Conservation (phyloP, 2,888 invertebrate species). For the Apamea monoglypha region DNA sequence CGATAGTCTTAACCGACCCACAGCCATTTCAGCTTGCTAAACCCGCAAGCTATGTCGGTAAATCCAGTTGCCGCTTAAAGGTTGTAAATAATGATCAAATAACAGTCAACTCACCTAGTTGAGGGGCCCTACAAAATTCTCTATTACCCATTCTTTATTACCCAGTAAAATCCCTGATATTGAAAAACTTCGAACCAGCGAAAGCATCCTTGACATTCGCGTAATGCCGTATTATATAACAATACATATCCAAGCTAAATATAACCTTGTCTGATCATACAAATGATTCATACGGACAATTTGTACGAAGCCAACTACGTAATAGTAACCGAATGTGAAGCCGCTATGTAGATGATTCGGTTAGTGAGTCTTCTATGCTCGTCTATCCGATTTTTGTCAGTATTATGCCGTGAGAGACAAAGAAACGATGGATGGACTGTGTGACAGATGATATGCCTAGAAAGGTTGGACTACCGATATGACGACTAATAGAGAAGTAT, state of each 20-base stretch:
- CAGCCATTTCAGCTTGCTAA: too few relatives aligned
- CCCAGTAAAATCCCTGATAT: neutral
- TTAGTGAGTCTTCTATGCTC: neutral
- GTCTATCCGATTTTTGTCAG: neutral
- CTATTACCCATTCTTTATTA: neutral
- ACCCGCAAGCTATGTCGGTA: too few relatives aligned
- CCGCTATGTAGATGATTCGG: neutral
- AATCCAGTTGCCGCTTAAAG: neutral
- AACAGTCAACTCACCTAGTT: neutral
- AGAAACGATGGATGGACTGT: too few relatives aligned
- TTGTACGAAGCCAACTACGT: neutral
- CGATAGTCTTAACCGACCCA: neutral
- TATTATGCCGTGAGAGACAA: too few relatives aligned
- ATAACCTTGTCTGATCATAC: slow-evolving; percentile 24
- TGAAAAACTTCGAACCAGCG: neutral
- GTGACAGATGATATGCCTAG: too few relatives aligned
- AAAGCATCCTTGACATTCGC: slow-evolving; percentile 29
- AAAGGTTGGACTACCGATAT: too few relatives aligned
- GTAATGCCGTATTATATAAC: slow-evolving; percentile 18
- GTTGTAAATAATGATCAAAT: neutral
- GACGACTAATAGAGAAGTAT: too few relatives aligned
- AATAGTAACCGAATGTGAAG: neutral
- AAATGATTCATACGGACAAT: slow-evolving; percentile 29
- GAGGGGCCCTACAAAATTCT: neutral
- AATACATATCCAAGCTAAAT: slow-evolving; percentile 2